Base-by-base conservation (phyloP, 2,888 invertebrate species). In the Drosophila nr. perissopoda region DNA sequence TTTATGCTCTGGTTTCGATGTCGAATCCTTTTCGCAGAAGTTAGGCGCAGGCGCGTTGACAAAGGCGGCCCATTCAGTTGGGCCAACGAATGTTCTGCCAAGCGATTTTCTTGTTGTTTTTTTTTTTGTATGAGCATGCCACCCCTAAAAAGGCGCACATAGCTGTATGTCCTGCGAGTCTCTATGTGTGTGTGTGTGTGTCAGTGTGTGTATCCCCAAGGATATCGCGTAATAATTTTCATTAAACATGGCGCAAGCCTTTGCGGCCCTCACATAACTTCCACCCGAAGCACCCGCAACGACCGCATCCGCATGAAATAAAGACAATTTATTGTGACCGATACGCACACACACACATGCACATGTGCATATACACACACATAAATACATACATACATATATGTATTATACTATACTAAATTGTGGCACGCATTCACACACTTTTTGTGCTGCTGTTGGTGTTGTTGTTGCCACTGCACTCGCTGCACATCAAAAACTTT, bases 141-240 rank as follows among this genome's bases (percentile, higher is more conserved):
- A 84, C 87, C 89, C 86, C 80, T 80, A 69, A 77, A 73, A 83
- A 75, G 78, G 78, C 76, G 83, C 83, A 77, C 77, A 83, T 83
- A 72, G 83, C 76, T 76, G 69, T 82, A 78, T 76, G 72, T 73
- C 54, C 66, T 71, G 56, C 33, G 33, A 53, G 68, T 62, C 48
- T 31, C 29, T 13, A 31, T 36, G 31, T 65, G 25, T 60, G 29
- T 65, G 25, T 59, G 29, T 64, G 10, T 63, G 36, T 66, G 36
- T 60, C 38, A 65, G 56, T 56, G 49, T 57, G 63, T 67, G 59
- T 60, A 64, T 86, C 82, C 78, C 82, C 81, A 88, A 89, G 89
- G 90, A 89, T 89, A 86, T 79, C 82, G 80, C 83, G 87, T 82
- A 90, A 91, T 90, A 91, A 90, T 91, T 91, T 88, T 81, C 85